Percentiles rank a stretch among this genome's conserved stretches.
Evolutionary conservation across 2,888 invertebrate species (phyloP).

Genomic region (Athripsodes cinereus): DNA sequence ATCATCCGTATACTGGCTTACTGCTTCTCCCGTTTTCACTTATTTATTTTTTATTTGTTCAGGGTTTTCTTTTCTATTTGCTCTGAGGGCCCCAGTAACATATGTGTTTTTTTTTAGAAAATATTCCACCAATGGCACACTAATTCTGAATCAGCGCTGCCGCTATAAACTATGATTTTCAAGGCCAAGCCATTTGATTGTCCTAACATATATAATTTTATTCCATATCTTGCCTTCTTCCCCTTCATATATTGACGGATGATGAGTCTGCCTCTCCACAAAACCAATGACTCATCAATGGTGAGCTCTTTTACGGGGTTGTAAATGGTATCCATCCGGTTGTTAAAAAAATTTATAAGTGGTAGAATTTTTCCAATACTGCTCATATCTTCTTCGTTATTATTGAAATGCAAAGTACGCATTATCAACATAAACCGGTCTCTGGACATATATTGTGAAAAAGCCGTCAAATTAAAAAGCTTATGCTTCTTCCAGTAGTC

Average conservation of each 20-base stretch:
- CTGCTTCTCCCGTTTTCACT: too few species aligned
- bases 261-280: background rate
- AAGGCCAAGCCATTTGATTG: too few species aligned
- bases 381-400: background rate
- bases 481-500: conserved; percentile 14
- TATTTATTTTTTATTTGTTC: too few species aligned
- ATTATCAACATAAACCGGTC: background rate
- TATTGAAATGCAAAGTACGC: background rate
- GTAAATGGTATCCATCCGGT: conserved; percentile 5
- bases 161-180: too few species aligned
- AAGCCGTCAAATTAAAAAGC: conserved; percentile 3
- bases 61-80: too few species aligned
- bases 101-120: too few species aligned
- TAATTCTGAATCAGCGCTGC: too few species aligned
- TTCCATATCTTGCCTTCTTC: too few species aligned
- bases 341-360: conserved; percentile 9
- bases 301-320: background rate
- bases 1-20: too few species aligned
- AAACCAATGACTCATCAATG: conserved; percentile 5
- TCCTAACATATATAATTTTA: too few species aligned
- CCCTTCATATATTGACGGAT: background rate
- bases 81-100: too few species aligned
- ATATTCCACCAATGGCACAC: too few species aligned
- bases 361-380: conserved; percentile 6
- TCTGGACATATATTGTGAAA: background rate